A percentile compares a stretch with the other conserved stretches of the same genome.
Conservation (phyloP, 2,113 vertebrate genomes). For the Plotosus lineatus region DNA sequence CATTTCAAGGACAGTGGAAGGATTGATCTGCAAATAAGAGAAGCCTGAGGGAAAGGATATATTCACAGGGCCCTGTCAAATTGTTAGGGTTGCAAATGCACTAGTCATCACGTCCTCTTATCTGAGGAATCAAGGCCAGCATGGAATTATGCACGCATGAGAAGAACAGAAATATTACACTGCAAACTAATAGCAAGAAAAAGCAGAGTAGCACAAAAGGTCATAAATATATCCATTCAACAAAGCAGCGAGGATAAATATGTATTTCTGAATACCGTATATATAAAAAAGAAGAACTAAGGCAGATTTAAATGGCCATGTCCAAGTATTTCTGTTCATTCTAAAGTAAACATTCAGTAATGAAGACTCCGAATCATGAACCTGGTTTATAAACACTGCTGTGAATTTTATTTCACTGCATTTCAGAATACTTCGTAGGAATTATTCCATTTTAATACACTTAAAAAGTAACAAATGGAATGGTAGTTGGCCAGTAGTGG, state of each 20-base stretch:
- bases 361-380: not conserved
- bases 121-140: not conserved
- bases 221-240: not conserved
- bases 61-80: not conserved
- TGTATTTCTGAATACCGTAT: no score
- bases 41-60: not conserved
- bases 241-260: not conserved
- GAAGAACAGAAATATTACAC: not conserved
- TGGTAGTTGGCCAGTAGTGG: no score
- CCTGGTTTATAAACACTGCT: not conserved
- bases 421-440: not conserved
- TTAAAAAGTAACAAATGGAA: not conserved
- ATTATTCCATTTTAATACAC: not conserved
- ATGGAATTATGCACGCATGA: constrained; percentile 12
- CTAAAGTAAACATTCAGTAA: not conserved
- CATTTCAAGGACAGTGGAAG: not conserved
- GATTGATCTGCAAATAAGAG: constrained; percentile 12
- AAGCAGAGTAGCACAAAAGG: not conserved
- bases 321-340: not conserved
- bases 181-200: constrained; percentile 3
- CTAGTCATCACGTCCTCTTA: constrained; percentile 12
- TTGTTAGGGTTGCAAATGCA: not conserved
- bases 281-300: not conserved
- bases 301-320: not conserved
- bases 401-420: not conserved